Conservation (phyloP, 2,797 vertebrate genomes). For the Leptoclinus maculatus region DNA sequence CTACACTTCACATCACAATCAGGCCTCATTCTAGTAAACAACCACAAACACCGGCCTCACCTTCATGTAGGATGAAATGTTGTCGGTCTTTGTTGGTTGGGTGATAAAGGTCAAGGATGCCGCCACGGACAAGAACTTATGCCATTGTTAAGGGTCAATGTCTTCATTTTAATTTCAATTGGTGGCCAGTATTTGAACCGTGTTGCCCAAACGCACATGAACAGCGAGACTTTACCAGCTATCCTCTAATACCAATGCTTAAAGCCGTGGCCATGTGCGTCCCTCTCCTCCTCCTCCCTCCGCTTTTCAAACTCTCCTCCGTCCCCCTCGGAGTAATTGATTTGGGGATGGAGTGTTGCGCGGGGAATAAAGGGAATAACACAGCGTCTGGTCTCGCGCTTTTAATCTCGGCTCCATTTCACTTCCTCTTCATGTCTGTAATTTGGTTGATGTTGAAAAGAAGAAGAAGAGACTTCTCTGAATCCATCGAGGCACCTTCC, state of each 20-base stretch:
- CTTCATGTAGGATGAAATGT: background rate
- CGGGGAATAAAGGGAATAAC: conserved; percentile 70
- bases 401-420: conserved; percentile 70
- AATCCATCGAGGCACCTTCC: conserved; percentile 46
- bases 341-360: conserved; percentile 75
- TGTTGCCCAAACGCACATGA: background rate
- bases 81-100: conserved; percentile 11
- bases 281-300: conserved; percentile 27
- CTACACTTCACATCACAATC: background rate
- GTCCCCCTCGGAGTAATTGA: conserved; percentile 74
- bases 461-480: conserved; percentile 16
- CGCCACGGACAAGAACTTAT: background rate
- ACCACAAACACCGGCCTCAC: background rate
- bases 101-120: conserved; percentile 5
- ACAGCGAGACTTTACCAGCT: conserved; percentile 41
- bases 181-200: background rate
- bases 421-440: conserved; percentile 72
- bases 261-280: conserved; percentile 36
- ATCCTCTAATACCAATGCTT: conserved; percentile 41
- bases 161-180: conserved; percentile 20
- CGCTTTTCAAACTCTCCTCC: conserved; percentile 50
- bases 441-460: conserved; percentile 74
- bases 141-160: background rate
- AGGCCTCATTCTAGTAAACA: conserved; percentile 13
- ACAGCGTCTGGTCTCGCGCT: conserved; percentile 59